A percentile compares a stretch with the other conserved stretches of the same genome.
Conservation (phyloP, 2,113 vertebrate species). For the Larimichthys crocea region DNA sequence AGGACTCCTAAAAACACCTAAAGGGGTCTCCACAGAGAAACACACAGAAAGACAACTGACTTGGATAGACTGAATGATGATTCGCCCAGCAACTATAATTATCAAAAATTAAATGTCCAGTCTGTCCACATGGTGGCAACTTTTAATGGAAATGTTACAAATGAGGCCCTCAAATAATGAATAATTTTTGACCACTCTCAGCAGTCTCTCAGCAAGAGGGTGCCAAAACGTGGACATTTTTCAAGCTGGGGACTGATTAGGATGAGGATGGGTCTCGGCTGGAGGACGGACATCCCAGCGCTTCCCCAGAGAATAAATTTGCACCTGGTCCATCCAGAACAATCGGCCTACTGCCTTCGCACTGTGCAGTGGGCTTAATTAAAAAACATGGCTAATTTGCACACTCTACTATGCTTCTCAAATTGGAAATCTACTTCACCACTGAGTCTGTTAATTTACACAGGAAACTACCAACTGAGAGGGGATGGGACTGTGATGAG, state of each 20-base stretch:
- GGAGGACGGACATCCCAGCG: conserved; percentile 87
- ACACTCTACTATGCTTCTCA: conserved; percentile 89
- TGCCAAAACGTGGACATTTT: conserved; percentile 89
- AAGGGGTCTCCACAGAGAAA: conserved; percentile 34
- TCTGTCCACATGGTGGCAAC: conserved; percentile 84
- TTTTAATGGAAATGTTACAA: conserved; percentile 94
- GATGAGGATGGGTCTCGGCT: conserved; percentile 89
- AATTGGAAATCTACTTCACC: conserved; percentile 97
- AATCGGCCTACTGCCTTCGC: conserved; percentile 81
- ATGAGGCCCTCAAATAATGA: conserved; percentile 94
- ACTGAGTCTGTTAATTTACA: conserved; percentile 99
- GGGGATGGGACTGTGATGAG: conserved; percentile 88
- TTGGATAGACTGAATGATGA: conserved; percentile 73
- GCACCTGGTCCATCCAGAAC: conserved; percentile 91
- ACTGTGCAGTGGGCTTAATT: conserved; percentile 92
- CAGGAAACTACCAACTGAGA: conserved; percentile 93
- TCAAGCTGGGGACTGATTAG: conserved; percentile 93
- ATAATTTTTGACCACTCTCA: conserved; percentile 91
- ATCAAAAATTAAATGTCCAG: conserved; percentile 88
- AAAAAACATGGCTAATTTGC: conserved; percentile 98
- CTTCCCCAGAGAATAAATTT: conserved; percentile 93
- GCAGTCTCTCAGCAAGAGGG: conserved; percentile 88
- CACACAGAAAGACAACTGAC: conserved; percentile 33
- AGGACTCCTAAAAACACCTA: conserved; percentile 6
- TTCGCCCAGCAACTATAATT: conserved; percentile 86